A percentile compares a stretch with the other conserved stretches of the same genome.
Evolutionary conservation across 64 coral and sea anemone genomes (phyloP).

Genomic region (Stichodactyla helianthus): DNA sequence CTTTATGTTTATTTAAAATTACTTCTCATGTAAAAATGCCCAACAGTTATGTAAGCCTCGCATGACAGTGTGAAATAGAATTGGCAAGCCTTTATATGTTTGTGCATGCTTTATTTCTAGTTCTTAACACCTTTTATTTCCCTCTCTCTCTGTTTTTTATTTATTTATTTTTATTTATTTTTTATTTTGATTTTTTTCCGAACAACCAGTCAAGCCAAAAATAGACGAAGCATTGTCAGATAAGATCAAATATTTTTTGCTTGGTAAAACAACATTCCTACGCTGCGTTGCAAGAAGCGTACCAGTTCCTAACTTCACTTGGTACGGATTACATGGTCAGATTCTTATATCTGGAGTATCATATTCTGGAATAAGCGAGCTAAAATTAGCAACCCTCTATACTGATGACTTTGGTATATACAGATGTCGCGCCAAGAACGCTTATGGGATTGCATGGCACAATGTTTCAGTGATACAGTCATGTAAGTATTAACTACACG

Average conservation of each 20-base stretch:
- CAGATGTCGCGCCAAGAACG: not conserved
- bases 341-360: not conserved
- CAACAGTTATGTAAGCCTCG: too few relatives aligned
- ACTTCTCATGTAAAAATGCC: too few relatives aligned
- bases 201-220: not conserved
- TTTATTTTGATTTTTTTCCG: too few relatives aligned
- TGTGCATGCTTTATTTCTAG: too few relatives aligned
- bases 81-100: too few relatives aligned
- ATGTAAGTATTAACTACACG: not conserved
- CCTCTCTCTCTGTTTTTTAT: too few relatives aligned
- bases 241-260: not conserved
- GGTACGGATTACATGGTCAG: not conserved
- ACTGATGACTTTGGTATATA: not conserved
- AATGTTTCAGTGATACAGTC: not conserved
- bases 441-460: not conserved
- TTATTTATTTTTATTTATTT: too few relatives aligned
- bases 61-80: too few relatives aligned
- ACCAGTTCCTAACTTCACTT: not conserved
- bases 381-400: not conserved
- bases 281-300: not conserved
- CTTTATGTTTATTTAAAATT: too few relatives aligned
- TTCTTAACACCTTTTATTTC: too few relatives aligned
- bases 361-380: not conserved
- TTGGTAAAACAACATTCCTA: not conserved
- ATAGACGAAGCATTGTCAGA: not conserved